Evolutionary conservation across 2,113 vertebrate genomes (phyloP).

Genomic region (Noctilio leporinus): DNA sequence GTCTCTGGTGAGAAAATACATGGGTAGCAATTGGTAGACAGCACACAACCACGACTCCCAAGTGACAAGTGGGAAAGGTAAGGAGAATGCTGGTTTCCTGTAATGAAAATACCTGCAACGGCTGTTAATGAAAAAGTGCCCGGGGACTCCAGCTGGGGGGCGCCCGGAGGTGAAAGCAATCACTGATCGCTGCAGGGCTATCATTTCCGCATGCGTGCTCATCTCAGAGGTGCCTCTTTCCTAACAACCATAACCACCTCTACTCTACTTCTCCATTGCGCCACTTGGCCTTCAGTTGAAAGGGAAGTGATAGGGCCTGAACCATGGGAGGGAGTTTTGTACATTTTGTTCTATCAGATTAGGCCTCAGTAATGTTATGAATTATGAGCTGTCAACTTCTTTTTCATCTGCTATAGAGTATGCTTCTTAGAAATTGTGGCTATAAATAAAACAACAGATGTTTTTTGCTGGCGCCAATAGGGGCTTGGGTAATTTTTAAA

Average conservation of each 20-base stretch:
- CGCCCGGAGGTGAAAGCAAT: neutral
- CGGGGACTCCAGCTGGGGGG: neutral
- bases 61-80: neutral
- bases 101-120: neutral
- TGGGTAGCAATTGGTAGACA: neutral
- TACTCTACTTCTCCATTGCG: neutral
- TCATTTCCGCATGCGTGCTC: constrained; percentile 1
- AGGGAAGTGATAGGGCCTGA: constrained; percentile 70
- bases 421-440: constrained; percentile 83
- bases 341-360: constrained; percentile 83
- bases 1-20: neutral
- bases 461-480: constrained; percentile 79
- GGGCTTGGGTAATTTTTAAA: constrained; percentile 63
- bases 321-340: constrained; percentile 67
- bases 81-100: neutral
- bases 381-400: constrained; percentile 82
- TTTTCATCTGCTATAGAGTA: constrained; percentile 82
- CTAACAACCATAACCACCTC: neutral
- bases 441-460: constrained; percentile 88
- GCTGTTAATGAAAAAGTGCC: constrained; percentile 22
- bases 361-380: constrained; percentile 78
- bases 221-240: neutral
- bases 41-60: neutral
- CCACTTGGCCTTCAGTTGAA: constrained; percentile 52
- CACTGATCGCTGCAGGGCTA: neutral